A percentile compares a stretch with the other conserved stretches of the same genome.
These are phyloP conservation scores for Onchidella celtica DNA, from an alignment of 2,888 invertebrate species.

Conservation along the genomic window DNA sequence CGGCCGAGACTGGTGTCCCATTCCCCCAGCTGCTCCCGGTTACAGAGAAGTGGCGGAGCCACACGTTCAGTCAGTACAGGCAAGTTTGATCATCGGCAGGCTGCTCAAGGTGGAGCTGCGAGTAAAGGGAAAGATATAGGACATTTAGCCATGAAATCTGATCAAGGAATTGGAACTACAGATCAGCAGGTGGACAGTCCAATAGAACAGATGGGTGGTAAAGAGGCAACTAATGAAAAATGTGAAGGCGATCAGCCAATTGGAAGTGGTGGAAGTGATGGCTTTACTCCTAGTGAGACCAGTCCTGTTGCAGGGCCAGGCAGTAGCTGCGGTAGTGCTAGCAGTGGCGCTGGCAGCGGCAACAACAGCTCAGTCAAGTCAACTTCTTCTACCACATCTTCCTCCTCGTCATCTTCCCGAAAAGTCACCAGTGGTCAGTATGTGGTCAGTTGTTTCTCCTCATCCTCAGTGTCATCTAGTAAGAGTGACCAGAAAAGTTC, in stretches of 20 bases:
- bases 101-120: background rate
- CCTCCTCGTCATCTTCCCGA: constrained; percentile 42
- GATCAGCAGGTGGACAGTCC: background rate
- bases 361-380: constrained; percentile 16
- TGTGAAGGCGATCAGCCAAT: background rate
- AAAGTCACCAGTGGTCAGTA: constrained; percentile 44
- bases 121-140: background rate
- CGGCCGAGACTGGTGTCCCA: constrained; percentile 19
- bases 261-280: constrained; percentile 39
- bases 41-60: background rate
- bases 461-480: constrained; percentile 16
- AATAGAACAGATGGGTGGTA: background rate
- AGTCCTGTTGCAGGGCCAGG: background rate
- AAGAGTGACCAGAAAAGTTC: constrained; percentile 37
- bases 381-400: constrained; percentile 7
- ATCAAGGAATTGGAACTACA: background rate
- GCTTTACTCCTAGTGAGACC: constrained; percentile 33
- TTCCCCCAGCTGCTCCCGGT: constrained; percentile 36
- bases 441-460: constrained; percentile 45
- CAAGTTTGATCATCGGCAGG: too few species aligned
- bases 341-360: background rate
- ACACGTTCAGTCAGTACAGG: constrained; percentile 18
- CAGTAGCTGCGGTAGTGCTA: constrained; percentile 1
- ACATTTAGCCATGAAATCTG: background rate
- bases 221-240: too few species aligned